Evolutionary conservation across 1,140 invertebrate genomes (phyloP).

Genomic region (Pseudomyrmex concolor): DNA sequence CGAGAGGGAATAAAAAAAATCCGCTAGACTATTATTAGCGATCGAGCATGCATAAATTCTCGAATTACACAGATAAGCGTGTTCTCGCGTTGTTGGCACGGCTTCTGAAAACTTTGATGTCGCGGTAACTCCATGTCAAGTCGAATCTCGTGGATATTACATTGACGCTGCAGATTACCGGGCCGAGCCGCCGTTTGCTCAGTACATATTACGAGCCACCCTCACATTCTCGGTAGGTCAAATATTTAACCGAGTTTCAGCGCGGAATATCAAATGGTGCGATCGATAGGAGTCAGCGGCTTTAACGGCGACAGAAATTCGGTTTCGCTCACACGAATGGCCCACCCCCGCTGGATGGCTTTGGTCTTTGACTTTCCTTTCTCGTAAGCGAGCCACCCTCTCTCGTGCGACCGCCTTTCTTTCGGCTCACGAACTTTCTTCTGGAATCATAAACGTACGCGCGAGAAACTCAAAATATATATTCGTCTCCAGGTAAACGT

Average conservation of each 20-base stretch:
- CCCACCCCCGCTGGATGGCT: too few relatives aligned
- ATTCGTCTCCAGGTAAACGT: conserved; percentile 51
- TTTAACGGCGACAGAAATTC: conserved; percentile 58
- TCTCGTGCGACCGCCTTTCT: conserved; percentile 45
- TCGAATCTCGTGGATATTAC: conserved; percentile 77
- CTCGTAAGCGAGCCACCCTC: conserved; percentile 59
- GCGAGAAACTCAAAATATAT: conserved; percentile 53
- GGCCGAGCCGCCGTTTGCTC: conserved; percentile 72
- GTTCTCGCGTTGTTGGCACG: conserved; percentile 48
- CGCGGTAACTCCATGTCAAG: conserved; percentile 71
- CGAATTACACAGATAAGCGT: conserved; percentile 31
- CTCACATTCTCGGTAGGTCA: conserved; percentile 71
- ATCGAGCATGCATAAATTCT: conserved; percentile 35
- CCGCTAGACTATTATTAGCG: neutral
- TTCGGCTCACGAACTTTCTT: conserved; percentile 51
- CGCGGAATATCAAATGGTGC: conserved; percentile 75
- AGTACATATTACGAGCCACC: conserved; percentile 75
- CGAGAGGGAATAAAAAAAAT: too few relatives aligned
- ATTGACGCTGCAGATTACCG: conserved; percentile 78
- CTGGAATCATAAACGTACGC: conserved; percentile 59
- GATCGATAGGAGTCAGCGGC: conserved; percentile 74
- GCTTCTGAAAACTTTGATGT: conserved; percentile 69
- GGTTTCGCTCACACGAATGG: conserved; percentile 29
- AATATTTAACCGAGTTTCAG: conserved; percentile 78
- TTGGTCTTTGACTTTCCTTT: conserved; percentile 47